Conservation (phyloP, 2,113 vertebrate genomes). For the Callorhinus ursinus region DNA sequence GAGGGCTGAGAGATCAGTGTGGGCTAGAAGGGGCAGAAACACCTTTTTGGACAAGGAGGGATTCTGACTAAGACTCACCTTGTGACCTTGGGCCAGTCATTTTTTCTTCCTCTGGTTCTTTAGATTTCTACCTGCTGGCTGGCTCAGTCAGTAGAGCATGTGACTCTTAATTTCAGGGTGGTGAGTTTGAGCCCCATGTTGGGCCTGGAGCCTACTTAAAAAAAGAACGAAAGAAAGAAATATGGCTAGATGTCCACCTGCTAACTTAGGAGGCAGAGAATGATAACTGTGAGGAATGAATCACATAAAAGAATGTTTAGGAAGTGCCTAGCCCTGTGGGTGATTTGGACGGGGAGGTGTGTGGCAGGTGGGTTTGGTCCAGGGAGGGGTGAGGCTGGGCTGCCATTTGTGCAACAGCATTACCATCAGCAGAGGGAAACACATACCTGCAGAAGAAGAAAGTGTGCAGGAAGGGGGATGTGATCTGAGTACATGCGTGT, state of each 20-base stretch:
- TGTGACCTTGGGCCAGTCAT: not conserved
- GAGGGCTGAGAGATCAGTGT: not conserved
- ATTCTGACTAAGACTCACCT: not conserved
- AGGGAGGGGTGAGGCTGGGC: not conserved
- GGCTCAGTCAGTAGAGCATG: not conserved
- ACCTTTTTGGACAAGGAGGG: not conserved
- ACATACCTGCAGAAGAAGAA: not conserved
- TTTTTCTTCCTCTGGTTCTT: conserved; percentile 25
- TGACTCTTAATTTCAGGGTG: not conserved
- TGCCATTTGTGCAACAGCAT: not conserved
- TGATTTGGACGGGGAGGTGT: not conserved
- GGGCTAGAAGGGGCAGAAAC: not conserved
- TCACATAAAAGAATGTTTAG: not conserved
- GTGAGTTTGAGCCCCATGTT: not conserved
- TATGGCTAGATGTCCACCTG: not conserved
- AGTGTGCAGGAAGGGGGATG: not conserved
- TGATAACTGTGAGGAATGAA: not conserved
- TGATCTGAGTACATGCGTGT: not conserved
- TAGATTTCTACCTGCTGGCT: not conserved
- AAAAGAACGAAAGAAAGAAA: not conserved
- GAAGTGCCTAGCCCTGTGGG: not conserved
- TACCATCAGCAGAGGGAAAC: not conserved
- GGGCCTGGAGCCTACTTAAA: not conserved
- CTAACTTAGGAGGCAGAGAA: not conserved
- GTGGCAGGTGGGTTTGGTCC: not conserved